Evolutionary conservation across 1,140 invertebrate genomes (phyloP).

Genomic region (Drosophila parvula): DNA sequence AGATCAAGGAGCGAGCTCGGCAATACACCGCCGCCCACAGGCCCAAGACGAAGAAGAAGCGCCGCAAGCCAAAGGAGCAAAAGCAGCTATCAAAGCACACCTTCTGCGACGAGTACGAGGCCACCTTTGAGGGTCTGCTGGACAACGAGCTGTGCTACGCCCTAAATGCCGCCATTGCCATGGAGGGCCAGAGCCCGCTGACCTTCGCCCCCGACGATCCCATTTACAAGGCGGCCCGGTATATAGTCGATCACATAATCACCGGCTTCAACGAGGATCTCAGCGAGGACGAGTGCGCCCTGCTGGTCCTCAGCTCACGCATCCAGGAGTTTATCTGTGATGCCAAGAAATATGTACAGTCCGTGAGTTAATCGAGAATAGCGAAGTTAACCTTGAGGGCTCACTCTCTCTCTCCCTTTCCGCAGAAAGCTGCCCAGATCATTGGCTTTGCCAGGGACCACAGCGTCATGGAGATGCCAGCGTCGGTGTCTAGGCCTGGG

Average conservation of each 20-base stretch:
- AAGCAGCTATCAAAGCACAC: constrained; percentile 29
- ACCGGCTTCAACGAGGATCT: constrained; percentile 64
- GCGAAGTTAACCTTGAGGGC: neutral
- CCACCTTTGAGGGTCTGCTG: constrained; percentile 66
- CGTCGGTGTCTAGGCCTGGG: constrained; percentile 4
- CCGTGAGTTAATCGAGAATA: constrained; percentile 49
- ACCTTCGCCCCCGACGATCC: constrained; percentile 69
- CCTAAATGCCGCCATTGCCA: constrained; percentile 68
- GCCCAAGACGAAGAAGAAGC: constrained; percentile 49
- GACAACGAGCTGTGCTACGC: constrained; percentile 74
- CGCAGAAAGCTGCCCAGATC: constrained; percentile 71
- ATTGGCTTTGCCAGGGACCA: constrained; percentile 62
- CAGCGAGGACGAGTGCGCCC: constrained; percentile 61
- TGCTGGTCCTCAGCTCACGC: constrained; percentile 42
- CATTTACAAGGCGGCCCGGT: constrained; percentile 79
- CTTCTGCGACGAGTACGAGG: constrained; percentile 68
- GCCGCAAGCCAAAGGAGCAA: constrained; percentile 34
- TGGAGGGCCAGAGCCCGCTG: constrained; percentile 57
- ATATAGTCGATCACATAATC: constrained; percentile 70
- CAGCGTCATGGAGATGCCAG: constrained; percentile 54
- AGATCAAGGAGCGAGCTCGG: constrained; percentile 58
- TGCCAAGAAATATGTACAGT: constrained; percentile 76
- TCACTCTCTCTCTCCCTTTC: neutral
- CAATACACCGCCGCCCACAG: neutral
- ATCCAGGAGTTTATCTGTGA: constrained; percentile 70